phyloP scores from a whole-genome alignment of 2,797 vertebrate species.

The Sebastes baramenuke region DNA sequence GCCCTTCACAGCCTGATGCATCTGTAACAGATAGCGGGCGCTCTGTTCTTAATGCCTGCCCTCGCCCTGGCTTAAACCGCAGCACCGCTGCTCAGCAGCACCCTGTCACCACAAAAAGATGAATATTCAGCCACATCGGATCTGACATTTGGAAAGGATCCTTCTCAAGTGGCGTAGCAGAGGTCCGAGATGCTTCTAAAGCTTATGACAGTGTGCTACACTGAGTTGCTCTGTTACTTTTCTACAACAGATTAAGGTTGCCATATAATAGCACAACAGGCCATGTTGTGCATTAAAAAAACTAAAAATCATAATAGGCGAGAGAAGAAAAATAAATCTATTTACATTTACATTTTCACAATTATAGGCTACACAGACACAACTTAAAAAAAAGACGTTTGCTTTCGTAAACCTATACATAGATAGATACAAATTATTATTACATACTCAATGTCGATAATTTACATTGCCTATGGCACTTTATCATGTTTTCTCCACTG shows the following conservation, averaged over 20 bases:
- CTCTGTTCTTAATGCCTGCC: constrained; percentile 15
- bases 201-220: neutral
- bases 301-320: neutral
- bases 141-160: neutral
- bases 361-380: neutral
- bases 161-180: neutral
- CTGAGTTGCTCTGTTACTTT: neutral
- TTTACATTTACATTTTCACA: neutral
- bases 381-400: neutral
- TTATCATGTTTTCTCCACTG: too few relatives aligned
- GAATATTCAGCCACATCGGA: constrained; percentile 25
- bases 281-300: neutral
- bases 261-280: neutral
- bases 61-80: neutral
- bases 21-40: constrained; percentile 11
- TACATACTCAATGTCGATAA: neutral
- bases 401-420: neutral
- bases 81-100: neutral
- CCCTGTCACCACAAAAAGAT: constrained; percentile 7
- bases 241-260: neutral
- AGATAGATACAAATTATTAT: neutral
- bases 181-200: neutral
- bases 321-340: fast-evolving
- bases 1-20: constrained; percentile 44
- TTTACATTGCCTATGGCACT: neutral